Base-by-base conservation (phyloP, 2,888 invertebrate genomes). In the Tetrapedia diversipes region DNA sequence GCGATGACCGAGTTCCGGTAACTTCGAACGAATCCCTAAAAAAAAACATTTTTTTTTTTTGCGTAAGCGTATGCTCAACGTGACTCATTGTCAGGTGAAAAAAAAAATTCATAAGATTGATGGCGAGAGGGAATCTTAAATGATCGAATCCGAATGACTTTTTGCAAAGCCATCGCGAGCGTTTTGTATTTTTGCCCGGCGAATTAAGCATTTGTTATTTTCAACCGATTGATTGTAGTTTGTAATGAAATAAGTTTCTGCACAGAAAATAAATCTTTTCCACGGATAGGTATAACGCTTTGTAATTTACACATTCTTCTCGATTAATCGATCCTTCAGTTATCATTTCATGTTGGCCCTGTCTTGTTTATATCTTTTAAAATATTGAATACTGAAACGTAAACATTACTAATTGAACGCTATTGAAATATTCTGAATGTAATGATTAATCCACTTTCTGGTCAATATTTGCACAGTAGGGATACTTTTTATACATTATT, bases 181-280 rank as follows among this genome's bases (percentile, higher is more conserved):
- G 49, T 63, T 65, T 43, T 51, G n/a, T 64, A 59, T 47, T 59
- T 24, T 59, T 51, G 10, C n/a, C 51, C 24, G 24, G 14, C 39
- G 22, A 74, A 27, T 56, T 39, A 27, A 34, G 39, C 11, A 43
- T 59, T 72, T 72, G 53, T 67, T 59, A 67, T 59, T 59, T 59
- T 39, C 53, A 53, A 54, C 24, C 39, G 24, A 34, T 19, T n/a
- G 39, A 39, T 59, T 74, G 39, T 43, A 43, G 34, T 74, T 63
- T 57, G 63, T 64, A 65, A 59, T 37, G 19, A 34, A 53, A 60
- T 39, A 7, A 60, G 45, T 68, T 76, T 68, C 45, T 51, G 68
- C 77, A 77, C 53, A 51, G 41, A 53, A 68, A 77, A 76, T 77
- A 76, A 76, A 77, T 27, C 16, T 22, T 63, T 68, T 59, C 53